Evolutionary conservation across 2,888 invertebrate species (phyloP).

Genomic region (Nudaria mundana): DNA sequence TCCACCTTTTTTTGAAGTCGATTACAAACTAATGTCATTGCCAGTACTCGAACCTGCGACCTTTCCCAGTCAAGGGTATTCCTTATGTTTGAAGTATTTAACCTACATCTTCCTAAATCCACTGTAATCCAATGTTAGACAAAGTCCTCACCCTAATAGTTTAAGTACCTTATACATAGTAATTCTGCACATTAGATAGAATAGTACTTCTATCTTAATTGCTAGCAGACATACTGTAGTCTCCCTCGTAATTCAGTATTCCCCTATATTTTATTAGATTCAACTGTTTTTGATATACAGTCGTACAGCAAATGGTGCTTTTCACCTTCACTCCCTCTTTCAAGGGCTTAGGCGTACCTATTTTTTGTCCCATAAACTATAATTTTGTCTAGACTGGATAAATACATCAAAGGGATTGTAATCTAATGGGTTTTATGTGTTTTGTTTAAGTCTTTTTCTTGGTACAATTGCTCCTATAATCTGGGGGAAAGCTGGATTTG

Average conservation of each 20-base stretch:
- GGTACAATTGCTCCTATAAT: conserved; percentile 31
- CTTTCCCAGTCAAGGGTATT: too few relatives aligned
- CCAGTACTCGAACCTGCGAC: too few relatives aligned
- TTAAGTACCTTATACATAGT: too few relatives aligned
- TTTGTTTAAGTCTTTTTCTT: conserved; percentile 39
- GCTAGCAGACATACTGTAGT: conserved; percentile 38
- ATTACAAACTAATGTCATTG: too few relatives aligned
- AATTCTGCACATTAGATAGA: conserved; percentile 10
- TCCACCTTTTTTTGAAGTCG: too few relatives aligned
- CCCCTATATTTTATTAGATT: conserved; percentile 39
- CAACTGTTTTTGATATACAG: conserved; percentile 34
- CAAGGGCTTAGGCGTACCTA: conserved; percentile 39
- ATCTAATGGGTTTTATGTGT: conserved; percentile 46
- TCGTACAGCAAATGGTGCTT: conserved; percentile 41
- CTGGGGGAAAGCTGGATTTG: conserved; percentile 26
- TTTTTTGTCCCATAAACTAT: conserved; percentile 46
- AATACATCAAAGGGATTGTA: conserved; percentile 44
- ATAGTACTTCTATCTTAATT: conserved; percentile 28
- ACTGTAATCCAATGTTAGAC: too few relatives aligned
- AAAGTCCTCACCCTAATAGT: not conserved
- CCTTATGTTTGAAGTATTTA: too few relatives aligned
- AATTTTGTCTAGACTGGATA: conserved; percentile 51
- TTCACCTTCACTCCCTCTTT: conserved; percentile 44
- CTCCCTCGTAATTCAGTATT: conserved; percentile 29
- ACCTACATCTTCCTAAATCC: too few relatives aligned